Base-by-base conservation (phyloP, 1,140 invertebrate genomes). In the Melipona quadrifasciata region DNA sequence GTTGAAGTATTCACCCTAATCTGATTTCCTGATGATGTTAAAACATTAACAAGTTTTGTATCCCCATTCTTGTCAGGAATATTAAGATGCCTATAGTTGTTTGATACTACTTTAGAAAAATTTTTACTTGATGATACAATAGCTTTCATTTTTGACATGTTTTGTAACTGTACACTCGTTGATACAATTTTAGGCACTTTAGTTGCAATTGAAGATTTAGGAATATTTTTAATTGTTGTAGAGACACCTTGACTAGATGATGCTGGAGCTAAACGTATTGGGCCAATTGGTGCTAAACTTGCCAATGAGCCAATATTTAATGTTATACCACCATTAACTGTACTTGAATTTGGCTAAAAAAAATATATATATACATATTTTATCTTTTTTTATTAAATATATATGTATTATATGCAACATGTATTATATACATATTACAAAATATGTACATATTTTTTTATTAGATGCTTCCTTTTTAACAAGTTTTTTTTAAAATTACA, bases 241-340 rank as follows among this genome's bases (percentile, higher is more conserved):
- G 76, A 75, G 4, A 65, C 27, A 27, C 53, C 16, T 85, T 91
- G 88, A 83, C 34, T 61, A 10, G 86, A 82, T 24, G 91, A 83
- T 19, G 88, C 86, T 1, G 93, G 92, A 55, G 90, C 90, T 53
- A 95, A 89, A 84, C 93, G 92, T 73, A 95, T 93, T 17, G 94
- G 94, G 12, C 95, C 95, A 47, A 94, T 91, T 1, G 95, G 94
- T 8, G 93, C 92, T 53, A 95, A 79, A 89, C 95, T 95, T 10
- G 94, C 95, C 19, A 95, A 78, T 0, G 95, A 94, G 24, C 95
- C 95, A 31, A 95, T 95, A 72, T 95, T 95, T n/a, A 95, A 86
- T 0, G 95, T 95, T 79, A 95, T 94, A 34, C 94, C 94, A 27
- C 94, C 93, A 51, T 90, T 87, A 16, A 89, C 89, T 79, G 90